Percentiles rank a stretch among this genome's conserved stretches.
These are phyloP conservation scores for Mesorhabditis sp. DNA, from an alignment of 2,888 invertebrate species.

Conservation along the genomic window DNA sequence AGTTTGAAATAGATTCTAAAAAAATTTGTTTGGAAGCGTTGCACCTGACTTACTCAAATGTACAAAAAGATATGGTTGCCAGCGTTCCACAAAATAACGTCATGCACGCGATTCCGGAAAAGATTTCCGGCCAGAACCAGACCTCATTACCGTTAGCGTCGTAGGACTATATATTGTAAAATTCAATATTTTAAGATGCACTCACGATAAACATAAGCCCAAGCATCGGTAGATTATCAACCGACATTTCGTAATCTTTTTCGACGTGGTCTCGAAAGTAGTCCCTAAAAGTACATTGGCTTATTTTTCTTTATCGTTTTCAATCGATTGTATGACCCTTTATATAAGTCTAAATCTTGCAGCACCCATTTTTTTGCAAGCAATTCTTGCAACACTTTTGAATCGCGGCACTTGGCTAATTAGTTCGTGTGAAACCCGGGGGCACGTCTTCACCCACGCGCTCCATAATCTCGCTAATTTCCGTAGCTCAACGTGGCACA, in stretches of 20 bases:
- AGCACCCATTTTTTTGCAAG: too few relatives aligned
- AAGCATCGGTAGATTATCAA: neutral
- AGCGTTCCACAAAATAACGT: slow-evolving; percentile 1
- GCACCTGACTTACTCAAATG: neutral
- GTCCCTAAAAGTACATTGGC: neutral
- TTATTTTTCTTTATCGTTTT: neutral
- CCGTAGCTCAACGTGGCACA: neutral
- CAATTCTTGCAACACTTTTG: too few relatives aligned
- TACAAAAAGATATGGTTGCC: neutral
- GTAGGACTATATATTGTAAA: neutral
- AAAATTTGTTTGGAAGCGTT: neutral
- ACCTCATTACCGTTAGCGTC: neutral
- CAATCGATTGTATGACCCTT: neutral
- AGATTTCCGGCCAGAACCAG: neutral
- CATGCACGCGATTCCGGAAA: neutral
- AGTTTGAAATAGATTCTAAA: neutral
- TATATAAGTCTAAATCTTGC: too few relatives aligned
- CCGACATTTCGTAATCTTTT: slow-evolving; percentile 6
- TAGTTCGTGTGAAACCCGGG: too few relatives aligned
- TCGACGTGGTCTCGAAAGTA: neutral
- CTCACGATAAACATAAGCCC: neutral
- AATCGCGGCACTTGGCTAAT: too few relatives aligned
- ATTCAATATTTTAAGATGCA: too few relatives aligned
- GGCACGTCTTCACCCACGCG: too few relatives aligned
- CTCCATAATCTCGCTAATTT: too few relatives aligned